Percentiles rank a stretch among this genome's conserved stretches.
These are phyloP conservation scores for Diorhabda carinulata DNA, from an alignment of 1,140 invertebrate species.

Conservation along the genomic window DNA sequence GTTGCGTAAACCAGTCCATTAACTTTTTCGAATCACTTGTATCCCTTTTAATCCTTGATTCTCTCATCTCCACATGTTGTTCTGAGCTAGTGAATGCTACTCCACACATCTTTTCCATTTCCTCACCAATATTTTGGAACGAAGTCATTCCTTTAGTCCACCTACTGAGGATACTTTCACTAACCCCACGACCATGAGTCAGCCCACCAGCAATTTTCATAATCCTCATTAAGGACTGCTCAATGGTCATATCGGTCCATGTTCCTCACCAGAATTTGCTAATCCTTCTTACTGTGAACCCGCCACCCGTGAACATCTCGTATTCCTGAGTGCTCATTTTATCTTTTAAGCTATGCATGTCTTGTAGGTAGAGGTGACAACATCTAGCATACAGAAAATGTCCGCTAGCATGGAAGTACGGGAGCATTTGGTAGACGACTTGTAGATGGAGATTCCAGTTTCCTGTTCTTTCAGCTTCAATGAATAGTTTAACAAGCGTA, in stretches of 20 bases:
- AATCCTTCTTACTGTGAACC: constrained; percentile 1
- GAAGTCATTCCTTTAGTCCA: constrained; percentile 9
- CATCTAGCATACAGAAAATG: constrained; percentile 29
- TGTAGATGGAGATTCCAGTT: constrained; percentile 40
- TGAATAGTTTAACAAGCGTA: constrained; percentile 33
- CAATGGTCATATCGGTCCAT: constrained; percentile 17
- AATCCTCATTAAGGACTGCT: constrained; percentile 3
- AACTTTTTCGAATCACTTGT: background rate
- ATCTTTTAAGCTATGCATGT: constrained; percentile 7
- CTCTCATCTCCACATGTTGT: background rate
- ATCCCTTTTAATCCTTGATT: background rate
- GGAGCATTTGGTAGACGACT: too few relatives aligned
- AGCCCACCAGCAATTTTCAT: constrained; percentile 12
- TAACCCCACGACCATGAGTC: background rate
- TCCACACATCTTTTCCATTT: constrained; percentile 2
- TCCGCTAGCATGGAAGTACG: constrained; percentile 39
- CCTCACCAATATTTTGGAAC: background rate
- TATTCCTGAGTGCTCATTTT: constrained; percentile 8
- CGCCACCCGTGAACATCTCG: constrained; percentile 7
- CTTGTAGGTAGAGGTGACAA: constrained; percentile 20
- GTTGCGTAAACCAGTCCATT: background rate
- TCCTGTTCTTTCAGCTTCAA: constrained; percentile 38
- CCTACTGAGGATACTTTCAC: constrained; percentile 3
- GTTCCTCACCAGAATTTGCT: constrained; percentile 14
- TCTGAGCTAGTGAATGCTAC: constrained; percentile 5